Conservation (phyloP, 2,888 invertebrate genomes). For the Ctena decussata region DNA sequence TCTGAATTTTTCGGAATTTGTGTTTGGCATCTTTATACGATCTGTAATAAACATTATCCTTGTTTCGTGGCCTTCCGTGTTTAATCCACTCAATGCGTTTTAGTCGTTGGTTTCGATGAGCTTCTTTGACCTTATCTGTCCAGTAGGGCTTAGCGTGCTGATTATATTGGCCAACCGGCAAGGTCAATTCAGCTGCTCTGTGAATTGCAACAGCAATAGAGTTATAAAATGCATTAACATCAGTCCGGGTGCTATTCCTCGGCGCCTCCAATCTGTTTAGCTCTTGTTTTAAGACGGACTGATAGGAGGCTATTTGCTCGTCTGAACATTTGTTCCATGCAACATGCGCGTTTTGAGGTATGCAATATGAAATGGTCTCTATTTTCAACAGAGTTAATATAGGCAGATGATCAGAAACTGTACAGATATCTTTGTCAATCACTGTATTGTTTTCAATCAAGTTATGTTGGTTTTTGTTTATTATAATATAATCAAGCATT, state of each 20-base stretch:
- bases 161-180: neutral
- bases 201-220: neutral
- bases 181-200: neutral
- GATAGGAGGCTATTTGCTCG: neutral
- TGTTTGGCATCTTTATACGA: neutral
- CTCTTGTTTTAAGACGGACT: neutral
- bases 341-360: neutral
- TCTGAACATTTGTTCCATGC: neutral
- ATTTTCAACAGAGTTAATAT: neutral
- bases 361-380: neutral
- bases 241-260: neutral
- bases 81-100: neutral
- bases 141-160: neutral
- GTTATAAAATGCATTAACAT: neutral
- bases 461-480: neutral
- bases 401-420: neutral
- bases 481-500: neutral
- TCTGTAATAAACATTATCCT: neutral
- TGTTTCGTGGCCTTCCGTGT: neutral
- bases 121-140: neutral
- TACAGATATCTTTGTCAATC: neutral
- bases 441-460: neutral
- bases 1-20: neutral
- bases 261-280: neutral
- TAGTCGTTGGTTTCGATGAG: neutral